Evolutionary conservation across 2,888 invertebrate species (phyloP).

Genomic region (Stegophylla sp.): DNA sequence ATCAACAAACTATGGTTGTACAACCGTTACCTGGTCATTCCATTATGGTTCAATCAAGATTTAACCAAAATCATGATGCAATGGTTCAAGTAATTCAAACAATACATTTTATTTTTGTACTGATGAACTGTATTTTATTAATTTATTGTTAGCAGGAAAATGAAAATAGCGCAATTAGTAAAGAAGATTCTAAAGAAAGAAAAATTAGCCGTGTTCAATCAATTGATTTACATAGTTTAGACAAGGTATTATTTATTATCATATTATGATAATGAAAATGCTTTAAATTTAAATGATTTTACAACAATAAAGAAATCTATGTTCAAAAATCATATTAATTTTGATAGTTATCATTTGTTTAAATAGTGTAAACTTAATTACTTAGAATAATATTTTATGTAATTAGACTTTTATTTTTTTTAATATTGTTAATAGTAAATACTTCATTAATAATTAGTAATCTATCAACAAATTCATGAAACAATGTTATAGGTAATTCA

Average conservation of each 20-base stretch:
- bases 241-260: conserved; percentile 62
- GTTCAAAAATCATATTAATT: no score
- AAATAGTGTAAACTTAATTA: no score
- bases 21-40: conserved; percentile 55
- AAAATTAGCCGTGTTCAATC: conserved; percentile 62
- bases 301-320: no score
- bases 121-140: neutral
- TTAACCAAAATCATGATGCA: conserved; percentile 37
- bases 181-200: conserved; percentile 56
- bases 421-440: no score
- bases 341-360: no score
- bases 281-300: neutral
- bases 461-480: no score
- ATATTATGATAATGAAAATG: neutral
- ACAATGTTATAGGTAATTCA: no score
- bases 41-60: conserved; percentile 49
- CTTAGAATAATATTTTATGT: no score
- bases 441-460: no score
- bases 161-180: conserved; percentile 30
- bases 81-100: conserved; percentile 16
- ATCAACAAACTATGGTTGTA: conserved; percentile 45
- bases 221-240: conserved; percentile 64
- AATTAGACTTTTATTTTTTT: no score
- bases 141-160: conserved; percentile 18
- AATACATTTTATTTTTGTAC: neutral